Base-by-base conservation (phyloP, 2,113 vertebrate genomes). In the Chionodraco myersi region DNA sequence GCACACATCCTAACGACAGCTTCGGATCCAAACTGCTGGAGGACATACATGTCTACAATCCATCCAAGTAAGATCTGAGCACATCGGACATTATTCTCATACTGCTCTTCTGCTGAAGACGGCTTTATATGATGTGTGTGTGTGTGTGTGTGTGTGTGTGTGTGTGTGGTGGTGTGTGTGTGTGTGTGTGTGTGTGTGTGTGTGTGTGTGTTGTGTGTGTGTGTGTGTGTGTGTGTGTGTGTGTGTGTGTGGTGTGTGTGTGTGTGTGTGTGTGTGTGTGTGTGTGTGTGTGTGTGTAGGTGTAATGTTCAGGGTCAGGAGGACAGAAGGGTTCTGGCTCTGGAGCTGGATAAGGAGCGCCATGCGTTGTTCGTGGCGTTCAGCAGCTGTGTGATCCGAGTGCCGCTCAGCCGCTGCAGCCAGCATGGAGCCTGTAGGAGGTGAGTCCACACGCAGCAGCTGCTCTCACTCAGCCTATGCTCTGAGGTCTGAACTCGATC, bases 341-440 rank as follows among this genome's bases (percentile, higher is more conserved):
- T 97, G 87, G 94, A 96, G 90, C 81, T 97, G 91, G 97, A 97
- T 69, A 90, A 93, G 5, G 95, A 95, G 10, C 93, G 95, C 54
- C 96, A 96, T 1, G 93, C 94, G 11, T 71, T 97, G 80, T 97
- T 96, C 13, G 96, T 97, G 34, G 96, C 96, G 1, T 97, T 97
- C 84, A 93, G 90, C 49, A 93, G 95, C 91, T 97, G 96, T 0
- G 89, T 97, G 0, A 91, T 96, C 81, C 90, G 94, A 59, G 92
- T 97, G 9, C 95, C 96, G 0, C 95, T 97, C 8, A 96, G 96
- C 80, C 96, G 90, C 63, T 97, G 97, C 60, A 16, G 65, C 6
- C 72, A 67, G 12, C 93, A 96, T 1, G 90, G 91, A 16, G 83
- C 89, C 72, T 97, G 97, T 65, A 93, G 60, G 52, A 95, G 83